Conservation (phyloP, 2,888 invertebrate genomes). For the Chrysopilus asiliformis region DNA sequence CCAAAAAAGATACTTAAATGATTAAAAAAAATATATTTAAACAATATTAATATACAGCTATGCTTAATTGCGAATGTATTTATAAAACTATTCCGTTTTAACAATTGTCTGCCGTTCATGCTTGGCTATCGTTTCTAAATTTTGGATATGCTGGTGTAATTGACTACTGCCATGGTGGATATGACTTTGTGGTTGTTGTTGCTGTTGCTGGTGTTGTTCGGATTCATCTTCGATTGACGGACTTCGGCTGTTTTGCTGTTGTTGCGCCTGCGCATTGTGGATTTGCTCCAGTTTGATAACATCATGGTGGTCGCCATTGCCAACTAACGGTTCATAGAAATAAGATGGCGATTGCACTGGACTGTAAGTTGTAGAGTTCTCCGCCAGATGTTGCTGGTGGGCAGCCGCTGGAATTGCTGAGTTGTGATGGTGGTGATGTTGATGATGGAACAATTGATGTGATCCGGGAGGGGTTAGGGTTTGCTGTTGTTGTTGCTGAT, state of each 20-base stretch:
- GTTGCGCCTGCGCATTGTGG: conserved; percentile 4
- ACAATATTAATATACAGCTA: too few species aligned
- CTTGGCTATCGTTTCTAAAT: too few species aligned
- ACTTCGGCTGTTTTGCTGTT: conserved; percentile 21
- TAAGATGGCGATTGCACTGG: conserved; percentile 18
- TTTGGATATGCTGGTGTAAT: too few species aligned
- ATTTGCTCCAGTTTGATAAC: conserved; percentile 18
- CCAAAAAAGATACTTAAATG: too few species aligned
- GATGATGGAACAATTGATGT: conserved; percentile 18
- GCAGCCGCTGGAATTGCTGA: conserved; percentile 9
- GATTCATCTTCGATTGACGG: conserved; percentile 28
- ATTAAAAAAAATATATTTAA: too few species aligned
- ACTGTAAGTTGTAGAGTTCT: conserved; percentile 16
- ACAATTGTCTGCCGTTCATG: too few species aligned
- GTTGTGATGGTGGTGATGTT: conserved; percentile 15
- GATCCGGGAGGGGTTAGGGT: too few species aligned
- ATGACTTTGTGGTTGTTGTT: too few species aligned
- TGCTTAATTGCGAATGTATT: too few species aligned
- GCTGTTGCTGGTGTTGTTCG: conserved; percentile 13
- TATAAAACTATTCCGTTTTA: too few species aligned
- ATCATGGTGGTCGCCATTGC: conserved; percentile 14
- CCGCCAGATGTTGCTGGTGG: conserved; percentile 7
- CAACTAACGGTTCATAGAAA: conserved; percentile 16
- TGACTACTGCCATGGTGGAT: too few species aligned
- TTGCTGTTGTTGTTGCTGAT: conserved; percentile 14